A percentile compares a stretch with the other conserved stretches of the same genome.
phyloP scores from a whole-genome alignment of 2,797 vertebrate species.

The Cyclopterus lumpus region DNA sequence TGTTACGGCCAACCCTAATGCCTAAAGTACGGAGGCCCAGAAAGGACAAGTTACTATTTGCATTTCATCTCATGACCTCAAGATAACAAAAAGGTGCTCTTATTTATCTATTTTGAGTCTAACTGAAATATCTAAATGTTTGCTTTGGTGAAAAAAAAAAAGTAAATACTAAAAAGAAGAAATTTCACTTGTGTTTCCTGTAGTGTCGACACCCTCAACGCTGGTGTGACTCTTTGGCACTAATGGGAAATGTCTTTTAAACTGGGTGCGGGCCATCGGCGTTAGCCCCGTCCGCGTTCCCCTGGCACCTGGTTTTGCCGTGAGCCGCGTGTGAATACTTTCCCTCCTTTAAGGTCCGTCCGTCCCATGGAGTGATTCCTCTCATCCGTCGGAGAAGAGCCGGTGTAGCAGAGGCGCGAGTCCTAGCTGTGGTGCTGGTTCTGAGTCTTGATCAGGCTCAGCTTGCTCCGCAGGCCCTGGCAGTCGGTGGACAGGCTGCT shows the following conservation, averaged over 20 bases:
- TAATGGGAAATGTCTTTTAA: neutral
- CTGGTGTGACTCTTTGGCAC: neutral
- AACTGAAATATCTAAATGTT: neutral
- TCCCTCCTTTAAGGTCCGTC: neutral
- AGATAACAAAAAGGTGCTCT: neutral
- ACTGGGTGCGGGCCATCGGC: neutral
- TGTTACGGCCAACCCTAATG: neutral
- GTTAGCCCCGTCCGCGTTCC: neutral
- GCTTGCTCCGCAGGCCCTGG: constrained; percentile 93
- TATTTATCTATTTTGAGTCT: neutral
- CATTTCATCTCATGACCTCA: neutral
- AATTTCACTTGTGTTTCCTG: neutral
- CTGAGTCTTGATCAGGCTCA: constrained; percentile 92
- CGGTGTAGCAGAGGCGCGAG: neutral
- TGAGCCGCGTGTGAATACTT: neutral
- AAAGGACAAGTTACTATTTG: neutral
- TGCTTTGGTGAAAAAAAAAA: neutral
- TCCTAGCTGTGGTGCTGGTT: constrained; percentile 79
- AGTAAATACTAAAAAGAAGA: neutral
- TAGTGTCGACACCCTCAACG: neutral
- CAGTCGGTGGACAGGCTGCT: constrained; percentile 91
- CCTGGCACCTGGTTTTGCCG: neutral
- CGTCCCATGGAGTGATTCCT: constrained; percentile 19
- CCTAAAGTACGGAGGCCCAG: neutral
- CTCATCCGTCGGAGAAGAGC: neutral